phyloP scores from a whole-genome alignment of 2,113 vertebrate genomes.

The Ammospiza nelsoni region DNA sequence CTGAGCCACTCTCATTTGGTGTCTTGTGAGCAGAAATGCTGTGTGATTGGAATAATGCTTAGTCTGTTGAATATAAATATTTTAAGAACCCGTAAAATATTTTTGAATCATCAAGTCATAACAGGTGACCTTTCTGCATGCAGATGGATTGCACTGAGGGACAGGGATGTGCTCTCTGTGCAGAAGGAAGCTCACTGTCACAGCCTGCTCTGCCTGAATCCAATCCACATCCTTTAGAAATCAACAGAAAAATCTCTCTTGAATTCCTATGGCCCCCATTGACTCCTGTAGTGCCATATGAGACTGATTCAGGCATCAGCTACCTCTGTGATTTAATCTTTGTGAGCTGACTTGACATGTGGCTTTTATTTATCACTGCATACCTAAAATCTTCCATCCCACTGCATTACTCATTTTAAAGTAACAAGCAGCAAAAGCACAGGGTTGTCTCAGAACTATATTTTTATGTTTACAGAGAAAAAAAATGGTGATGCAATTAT shows the following conservation, averaged over 20 bases:
- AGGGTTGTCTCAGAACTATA: background rate
- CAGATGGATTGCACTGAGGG: background rate
- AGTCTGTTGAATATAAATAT: background rate
- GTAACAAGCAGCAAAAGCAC: background rate
- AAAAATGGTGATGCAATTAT: background rate
- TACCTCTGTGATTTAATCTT: background rate
- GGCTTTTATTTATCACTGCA: background rate
- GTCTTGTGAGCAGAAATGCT: background rate
- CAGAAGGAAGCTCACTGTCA: background rate
- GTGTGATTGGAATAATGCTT: background rate
- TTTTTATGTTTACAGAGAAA: background rate
- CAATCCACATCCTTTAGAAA: background rate
- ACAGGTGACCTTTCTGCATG: background rate
- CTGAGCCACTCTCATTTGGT: background rate
- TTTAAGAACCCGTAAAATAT: background rate
- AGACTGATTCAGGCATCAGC: background rate
- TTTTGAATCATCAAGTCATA: background rate
- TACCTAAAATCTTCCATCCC: background rate
- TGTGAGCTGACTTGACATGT: background rate
- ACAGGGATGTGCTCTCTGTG: background rate
- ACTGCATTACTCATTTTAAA: background rate
- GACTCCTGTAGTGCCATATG: background rate
- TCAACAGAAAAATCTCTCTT: background rate
- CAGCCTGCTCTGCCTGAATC: background rate
- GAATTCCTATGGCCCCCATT: background rate